Evolutionary conservation across 2,888 invertebrate species (phyloP).

Genomic region (Tetrapedia diversipes): DNA sequence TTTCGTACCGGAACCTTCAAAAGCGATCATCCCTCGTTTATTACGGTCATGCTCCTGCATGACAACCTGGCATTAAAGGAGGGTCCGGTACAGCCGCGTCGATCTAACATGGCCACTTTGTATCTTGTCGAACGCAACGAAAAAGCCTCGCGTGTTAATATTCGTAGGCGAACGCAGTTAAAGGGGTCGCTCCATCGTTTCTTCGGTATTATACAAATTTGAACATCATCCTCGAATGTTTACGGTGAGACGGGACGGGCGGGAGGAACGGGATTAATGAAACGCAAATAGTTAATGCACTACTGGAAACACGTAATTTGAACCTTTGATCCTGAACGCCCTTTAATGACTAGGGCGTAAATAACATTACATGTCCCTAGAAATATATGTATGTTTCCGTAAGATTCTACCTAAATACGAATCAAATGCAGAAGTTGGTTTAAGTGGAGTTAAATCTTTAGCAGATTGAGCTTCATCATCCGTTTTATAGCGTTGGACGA

Average conservation of each 20-base stretch:
- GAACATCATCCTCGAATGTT: conserved; percentile 4
- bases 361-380: conserved; percentile 26
- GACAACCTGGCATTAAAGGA: conserved; percentile 62
- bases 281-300: conserved; percentile 48
- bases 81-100: conserved; percentile 55
- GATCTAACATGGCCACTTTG: conserved; percentile 53
- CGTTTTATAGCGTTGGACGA: too few relatives aligned
- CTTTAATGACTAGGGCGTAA: conserved; percentile 48
- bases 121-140: conserved; percentile 44
- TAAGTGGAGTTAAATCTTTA: too few relatives aligned
- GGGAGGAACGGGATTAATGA: conserved; percentile 28
- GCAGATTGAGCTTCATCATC: too few relatives aligned
- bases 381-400: conserved; percentile 17
- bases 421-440: neutral
- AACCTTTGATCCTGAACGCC: conserved; percentile 49
- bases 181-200: conserved; percentile 14
- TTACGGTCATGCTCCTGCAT: conserved; percentile 49
- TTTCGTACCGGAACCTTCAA: conserved; percentile 57
- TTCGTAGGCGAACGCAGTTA: conserved; percentile 4
- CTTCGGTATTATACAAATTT: conserved; percentile 15
- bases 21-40: conserved; percentile 63
- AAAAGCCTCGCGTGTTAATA: conserved; percentile 36
- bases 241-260: neutral
- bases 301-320: conserved; percentile 31
- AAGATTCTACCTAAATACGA: conserved; percentile 25